A percentile compares a stretch with the other conserved stretches of the same genome.
Evolutionary conservation across 2,888 invertebrate genomes (phyloP).

Genomic region (Calliopum simillimum): DNA sequence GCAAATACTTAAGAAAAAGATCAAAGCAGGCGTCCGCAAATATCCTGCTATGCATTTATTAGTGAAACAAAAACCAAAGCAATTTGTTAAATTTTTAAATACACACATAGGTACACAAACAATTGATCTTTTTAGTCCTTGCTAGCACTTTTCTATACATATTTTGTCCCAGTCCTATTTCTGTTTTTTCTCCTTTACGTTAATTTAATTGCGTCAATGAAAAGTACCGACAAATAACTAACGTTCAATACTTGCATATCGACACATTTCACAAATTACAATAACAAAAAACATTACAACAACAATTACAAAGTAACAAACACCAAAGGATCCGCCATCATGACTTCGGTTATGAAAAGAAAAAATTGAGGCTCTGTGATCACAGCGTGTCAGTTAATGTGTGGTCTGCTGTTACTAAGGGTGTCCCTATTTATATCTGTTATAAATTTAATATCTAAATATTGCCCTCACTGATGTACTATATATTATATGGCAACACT

Average conservation of each 20-base stretch:
- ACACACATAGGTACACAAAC: not conserved
- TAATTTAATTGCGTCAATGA: conserved; percentile 41
- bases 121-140: not conserved
- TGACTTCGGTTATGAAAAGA: too few species aligned
- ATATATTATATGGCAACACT: too few species aligned
- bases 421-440: not conserved
- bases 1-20: too few species aligned
- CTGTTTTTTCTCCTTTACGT: not conserved
- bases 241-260: not conserved
- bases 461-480: too few species aligned
- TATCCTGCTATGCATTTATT: too few species aligned
- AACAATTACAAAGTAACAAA: too few species aligned
- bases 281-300: conserved; percentile 1
- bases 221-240: conserved; percentile 27
- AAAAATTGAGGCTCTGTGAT: not conserved
- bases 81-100: not conserved
- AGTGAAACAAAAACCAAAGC: too few species aligned
- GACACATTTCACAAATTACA: not conserved
- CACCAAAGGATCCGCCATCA: conserved; percentile 9
- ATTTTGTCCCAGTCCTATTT: not conserved
- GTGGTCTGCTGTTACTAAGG: not conserved
- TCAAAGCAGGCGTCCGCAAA: too few species aligned
- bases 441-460: too few species aligned
- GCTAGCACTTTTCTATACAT: not conserved
- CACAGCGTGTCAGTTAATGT: not conserved